Evolutionary conservation across 2,113 vertebrate species (phyloP), one percentile per base, ranked within the genome.

Genomic region (Prionailurus bengalensis): DNA sequence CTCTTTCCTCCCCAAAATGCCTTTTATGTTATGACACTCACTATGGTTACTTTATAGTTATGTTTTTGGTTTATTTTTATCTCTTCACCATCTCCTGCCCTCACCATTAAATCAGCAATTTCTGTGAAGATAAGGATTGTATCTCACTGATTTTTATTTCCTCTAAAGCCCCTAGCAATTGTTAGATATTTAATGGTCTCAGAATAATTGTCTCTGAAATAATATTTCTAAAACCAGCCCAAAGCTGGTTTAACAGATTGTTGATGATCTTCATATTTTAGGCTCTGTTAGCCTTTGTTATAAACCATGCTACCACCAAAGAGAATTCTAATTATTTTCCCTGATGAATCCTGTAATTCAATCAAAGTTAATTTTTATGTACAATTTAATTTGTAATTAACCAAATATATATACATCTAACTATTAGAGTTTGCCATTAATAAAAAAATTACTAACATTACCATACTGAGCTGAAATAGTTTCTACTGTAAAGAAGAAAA

Each of bases 141-240:
- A 61, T 68, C n/a, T 81, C 36, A 70, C 16, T 79, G 16, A 45
- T 65, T 95, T 81, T 70, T 66, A 91, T 70, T 94, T 31, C 6
- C 15, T 31, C 70, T 36, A 29, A 84, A 80, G 10, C 12, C 4
- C 9, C 4, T 79, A 91, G 4, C 16, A 87, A 51, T 12, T 79
- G 17, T 48, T 88, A 66, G 7, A 23, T 33, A 42, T 95, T 88
- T 42, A 79, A 66, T 25, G 74, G 19, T 21, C 11, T 83, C 45
- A 71, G 21, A 89, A 79, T 73, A 83, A 73, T 84, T 84, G 21
- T 83, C 36, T 95, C 36, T 74, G 86, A 90, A 90, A 70, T 61
- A 73, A 29, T 55, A 12, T 78, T 78, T 93, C 36, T 91, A 88
- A 88, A 96, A 79, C 2, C 5, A 71, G 10, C 23, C 21, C 85